Percentiles rank a stretch among this genome's conserved stretches.
phyloP scores from a whole-genome alignment of 2,113 vertebrate genomes.

The Ceyx margarethae region DNA sequence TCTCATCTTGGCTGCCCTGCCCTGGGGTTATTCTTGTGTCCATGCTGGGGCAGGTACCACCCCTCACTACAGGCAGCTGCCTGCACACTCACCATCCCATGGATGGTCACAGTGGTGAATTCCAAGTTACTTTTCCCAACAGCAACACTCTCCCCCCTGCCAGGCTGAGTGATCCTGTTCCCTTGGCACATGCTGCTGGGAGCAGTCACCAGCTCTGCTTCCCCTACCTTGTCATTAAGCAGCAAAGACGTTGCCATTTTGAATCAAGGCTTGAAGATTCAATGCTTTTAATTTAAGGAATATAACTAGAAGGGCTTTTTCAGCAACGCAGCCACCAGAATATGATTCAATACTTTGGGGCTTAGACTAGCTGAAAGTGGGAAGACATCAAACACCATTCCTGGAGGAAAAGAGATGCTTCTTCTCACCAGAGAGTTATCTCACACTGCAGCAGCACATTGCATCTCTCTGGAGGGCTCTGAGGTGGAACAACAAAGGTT shows the following conservation, averaged over 20 bases:
- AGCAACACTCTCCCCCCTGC: background rate
- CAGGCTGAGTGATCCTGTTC: background rate
- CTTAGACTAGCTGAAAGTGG: background rate
- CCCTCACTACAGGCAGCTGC: background rate
- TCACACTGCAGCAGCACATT: background rate
- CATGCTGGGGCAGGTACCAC: fast-evolving
- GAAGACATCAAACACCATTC: conserved; percentile 18
- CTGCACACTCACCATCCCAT: fast-evolving
- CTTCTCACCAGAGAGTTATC: background rate
- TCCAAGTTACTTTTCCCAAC: background rate
- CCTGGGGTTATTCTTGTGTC: background rate
- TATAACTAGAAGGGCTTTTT: background rate
- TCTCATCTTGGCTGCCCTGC: background rate
- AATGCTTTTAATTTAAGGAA: background rate
- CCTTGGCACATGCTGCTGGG: background rate
- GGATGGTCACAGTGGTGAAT: background rate
- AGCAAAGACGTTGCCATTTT: background rate
- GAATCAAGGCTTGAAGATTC: background rate
- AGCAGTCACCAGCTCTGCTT: background rate
- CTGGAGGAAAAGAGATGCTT: background rate
- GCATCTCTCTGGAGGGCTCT: background rate
- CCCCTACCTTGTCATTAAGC: background rate
- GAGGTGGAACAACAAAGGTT: background rate
- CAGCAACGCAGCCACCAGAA: background rate
- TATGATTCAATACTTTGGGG: background rate